phyloP scores from a whole-genome alignment of 2,888 invertebrate species.

The Eucera pruinosa region DNA sequence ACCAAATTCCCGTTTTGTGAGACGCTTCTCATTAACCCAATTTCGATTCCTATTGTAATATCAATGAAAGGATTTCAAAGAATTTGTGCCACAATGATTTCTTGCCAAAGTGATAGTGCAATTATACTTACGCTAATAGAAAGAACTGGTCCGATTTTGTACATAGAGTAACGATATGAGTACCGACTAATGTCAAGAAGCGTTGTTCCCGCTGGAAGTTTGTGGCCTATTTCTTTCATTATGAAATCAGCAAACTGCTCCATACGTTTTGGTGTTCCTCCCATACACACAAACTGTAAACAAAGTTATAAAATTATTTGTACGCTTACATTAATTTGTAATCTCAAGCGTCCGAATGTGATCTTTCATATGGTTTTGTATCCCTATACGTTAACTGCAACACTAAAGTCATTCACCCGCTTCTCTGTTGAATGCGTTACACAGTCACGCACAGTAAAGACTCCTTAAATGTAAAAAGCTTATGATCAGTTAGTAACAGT shows the following conservation, averaged over 20 bases:
- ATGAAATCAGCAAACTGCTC: constrained; percentile 96
- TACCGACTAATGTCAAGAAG: constrained; percentile 95
- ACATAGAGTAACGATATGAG: constrained; percentile 97
- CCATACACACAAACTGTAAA: constrained; percentile 97
- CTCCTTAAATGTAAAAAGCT: no score
- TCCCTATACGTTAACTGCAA: no score
- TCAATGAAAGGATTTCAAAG: no score
- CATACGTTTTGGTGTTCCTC: constrained; percentile 97
- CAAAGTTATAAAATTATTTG: constrained; percentile 9
- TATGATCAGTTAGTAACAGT: no score
- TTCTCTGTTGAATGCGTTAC: no score
- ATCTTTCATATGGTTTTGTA: no score
- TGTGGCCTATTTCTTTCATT: constrained; percentile 95
- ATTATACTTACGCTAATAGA: constrained; percentile 93
- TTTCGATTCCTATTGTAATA: neutral
- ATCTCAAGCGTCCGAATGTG: no score
- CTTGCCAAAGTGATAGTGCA: no score
- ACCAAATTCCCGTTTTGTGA: neutral
- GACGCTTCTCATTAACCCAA: neutral
- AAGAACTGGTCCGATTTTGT: constrained; percentile 96
- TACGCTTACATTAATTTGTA: neutral
- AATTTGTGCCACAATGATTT: no score
- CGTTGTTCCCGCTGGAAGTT: constrained; percentile 94
- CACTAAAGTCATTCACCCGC: no score
- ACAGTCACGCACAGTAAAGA: no score